Base-by-base conservation (phyloP, 2,113 vertebrate genomes). In the Gila orcuttii region DNA sequence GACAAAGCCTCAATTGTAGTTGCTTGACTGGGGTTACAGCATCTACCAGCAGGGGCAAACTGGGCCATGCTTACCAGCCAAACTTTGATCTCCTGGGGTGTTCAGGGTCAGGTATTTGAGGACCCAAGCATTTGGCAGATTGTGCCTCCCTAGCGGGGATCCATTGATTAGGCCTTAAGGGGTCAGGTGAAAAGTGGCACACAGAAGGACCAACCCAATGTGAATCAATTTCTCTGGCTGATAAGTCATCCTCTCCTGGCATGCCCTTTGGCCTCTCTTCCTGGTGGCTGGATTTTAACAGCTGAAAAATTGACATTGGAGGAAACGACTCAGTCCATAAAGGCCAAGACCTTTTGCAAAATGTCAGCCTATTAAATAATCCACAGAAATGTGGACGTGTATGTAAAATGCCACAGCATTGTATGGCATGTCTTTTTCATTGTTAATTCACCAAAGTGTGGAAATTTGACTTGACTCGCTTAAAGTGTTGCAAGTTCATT, bases 321-420 rank as follows among this genome's bases (percentile, higher is more conserved):
- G 88, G 87, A 88, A 91, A 86, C 89, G 85, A 91, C 92, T 88
- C 90, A 92, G 92, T 88, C 90, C 91, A 88, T 75, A 94, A 95
- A 95, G 94, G 94, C 91, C 90, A 86, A 89, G 90, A 92, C 94
- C 94, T 95, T 95, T 95, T 23, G 59, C 87, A 76, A 94, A 95
- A 95, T 94, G 93, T 89, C 95, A 95, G 87, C 89, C 90, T 83
- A 89, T 92, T 91, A 89, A 93, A 94, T 89, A 94, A 91, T 85
- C 89, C 88, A 87, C 89, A 90, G 92, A 91, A 92, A 91, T 92
- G 87, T 85, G 89, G 90, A 91, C 85, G 90, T 82, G 76, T 88
- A 90, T 91, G 90, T 87, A 91, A 94, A 94, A 95, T 93, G 92
- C 90, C 93, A 93, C 87, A 88, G 90, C 66, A 79, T 59, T 86